phyloP scores from a whole-genome alignment of 1,140 invertebrate genomes.

The Choristoneura fumiferana region DNA sequence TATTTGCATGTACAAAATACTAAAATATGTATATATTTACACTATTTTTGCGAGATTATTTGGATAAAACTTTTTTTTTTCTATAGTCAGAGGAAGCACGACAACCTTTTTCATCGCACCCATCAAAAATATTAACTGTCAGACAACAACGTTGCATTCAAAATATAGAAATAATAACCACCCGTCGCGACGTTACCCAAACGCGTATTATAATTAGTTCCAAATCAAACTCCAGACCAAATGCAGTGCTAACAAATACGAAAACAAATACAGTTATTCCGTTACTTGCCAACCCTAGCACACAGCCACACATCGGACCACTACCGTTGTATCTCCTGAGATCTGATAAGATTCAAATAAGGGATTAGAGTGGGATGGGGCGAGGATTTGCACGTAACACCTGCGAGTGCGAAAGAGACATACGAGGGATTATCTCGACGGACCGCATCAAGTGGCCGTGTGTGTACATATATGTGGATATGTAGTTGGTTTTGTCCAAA shows the following conservation, averaged over 20 bases:
- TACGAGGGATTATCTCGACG: slow-evolving; percentile 72
- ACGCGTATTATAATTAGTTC: slow-evolving; percentile 12
- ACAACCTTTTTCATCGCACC: too few species aligned
- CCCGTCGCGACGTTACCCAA: slow-evolving; percentile 8
- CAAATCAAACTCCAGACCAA: background rate
- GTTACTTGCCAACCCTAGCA: slow-evolving; percentile 52
- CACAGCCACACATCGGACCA: slow-evolving; percentile 63
- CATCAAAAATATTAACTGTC: too few species aligned
- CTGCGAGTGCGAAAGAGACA: slow-evolving; percentile 51
- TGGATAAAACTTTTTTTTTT: too few species aligned
- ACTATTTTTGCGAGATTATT: too few species aligned
- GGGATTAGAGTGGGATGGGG: slow-evolving; percentile 74
- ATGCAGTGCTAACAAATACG: background rate
- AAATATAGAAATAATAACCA: slow-evolving; percentile 13
- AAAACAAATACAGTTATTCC: background rate
- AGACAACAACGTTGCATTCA: too few species aligned
- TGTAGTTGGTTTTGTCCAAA: slow-evolving; percentile 15
- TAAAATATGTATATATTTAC: too few species aligned
- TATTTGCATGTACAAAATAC: too few species aligned
- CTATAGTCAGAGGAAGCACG: too few species aligned
- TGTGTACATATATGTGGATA: slow-evolving; percentile 3
- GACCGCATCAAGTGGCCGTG: slow-evolving; percentile 54
- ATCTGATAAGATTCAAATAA: slow-evolving; percentile 80
- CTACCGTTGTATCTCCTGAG: slow-evolving; percentile 71
- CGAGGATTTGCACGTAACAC: slow-evolving; percentile 62